Base-by-base conservation (phyloP, 1,140 invertebrate genomes). In the Rhopalosiphum maidis region DNA sequence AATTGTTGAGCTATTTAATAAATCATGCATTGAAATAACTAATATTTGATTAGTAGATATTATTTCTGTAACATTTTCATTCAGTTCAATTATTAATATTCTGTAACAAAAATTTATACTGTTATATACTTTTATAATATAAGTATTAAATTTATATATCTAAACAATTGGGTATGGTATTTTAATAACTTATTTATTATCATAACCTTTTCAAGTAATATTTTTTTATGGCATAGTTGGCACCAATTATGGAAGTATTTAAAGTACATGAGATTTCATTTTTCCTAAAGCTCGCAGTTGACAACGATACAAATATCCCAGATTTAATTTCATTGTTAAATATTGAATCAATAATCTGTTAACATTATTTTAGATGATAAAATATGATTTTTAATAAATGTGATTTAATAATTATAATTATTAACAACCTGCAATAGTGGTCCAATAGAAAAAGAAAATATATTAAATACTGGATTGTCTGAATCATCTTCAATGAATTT, bases 31-130 rank as follows among this genome's bases (percentile, higher is more conserved):
- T 6, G 68, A 82, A 48, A 92, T 83, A 48, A 82, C 35, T 25
- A 48, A 51, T 11, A 92, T 77, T 35, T 48, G 21, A 7, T 83
- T 35, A 46, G 51, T 37, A 30, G 60, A 92, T 6, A 48, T 2
- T 83, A 35, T 41, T 83, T 92, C 51, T 55, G 35, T 25, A 55
- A 55, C 8, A 37, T 89, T 89, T 41, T 37, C 77, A 37, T 92
- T 92, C n/a, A 35, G 23, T 51, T 92, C 77, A 15, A 92, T 35
- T 23, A 92, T 92, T 82, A 92, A 82, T 54, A 92, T 35, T 54
- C 91, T 92, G 46, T n/a, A 83, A 37, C 43, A 91, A 0, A 25
- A 25, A 85, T 30, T 41, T 41, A 41, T 41, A 41, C 41, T 41
- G 41, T 41, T 41, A 41, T 41, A 2, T 41, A 41, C 41, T 41